Evolutionary conservation across 1,140 invertebrate genomes (phyloP).

Genomic region (Aphelinus certus): DNA sequence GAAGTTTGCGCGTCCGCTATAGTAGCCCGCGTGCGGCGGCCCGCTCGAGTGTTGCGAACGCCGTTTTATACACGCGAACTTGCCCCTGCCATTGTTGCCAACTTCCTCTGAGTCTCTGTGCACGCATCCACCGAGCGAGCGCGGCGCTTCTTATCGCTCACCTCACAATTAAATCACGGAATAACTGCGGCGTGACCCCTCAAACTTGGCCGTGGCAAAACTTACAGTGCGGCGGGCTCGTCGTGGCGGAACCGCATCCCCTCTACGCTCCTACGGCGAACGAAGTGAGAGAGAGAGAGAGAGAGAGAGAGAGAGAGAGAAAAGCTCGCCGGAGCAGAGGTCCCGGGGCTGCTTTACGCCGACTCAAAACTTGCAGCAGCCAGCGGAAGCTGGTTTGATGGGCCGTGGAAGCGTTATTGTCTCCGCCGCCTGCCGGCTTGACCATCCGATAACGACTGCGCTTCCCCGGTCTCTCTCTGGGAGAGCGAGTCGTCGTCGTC

Average conservation of each 20-base stretch:
- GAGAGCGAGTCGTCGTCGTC: no score
- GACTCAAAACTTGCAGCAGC: conserved; percentile 49
- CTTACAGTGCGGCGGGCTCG: neutral
- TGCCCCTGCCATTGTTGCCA: conserved; percentile 19
- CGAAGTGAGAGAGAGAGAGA: conserved; percentile 17
- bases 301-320: conserved; percentile 7
- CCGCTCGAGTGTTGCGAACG: neutral
- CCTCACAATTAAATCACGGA: conserved; percentile 38
- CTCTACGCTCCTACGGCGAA: conserved; percentile 26
- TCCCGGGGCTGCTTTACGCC: conserved; percentile 45
- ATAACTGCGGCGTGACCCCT: conserved; percentile 32
- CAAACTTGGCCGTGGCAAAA: conserved; percentile 28
- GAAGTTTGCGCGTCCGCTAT: neutral
- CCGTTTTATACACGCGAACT: conserved; percentile 33
- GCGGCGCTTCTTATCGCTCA: conserved; percentile 25
- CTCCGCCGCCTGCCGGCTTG: conserved; percentile 52
- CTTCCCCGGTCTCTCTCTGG: neutral
- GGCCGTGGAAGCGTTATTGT: conserved; percentile 61
- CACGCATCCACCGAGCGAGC: no score
- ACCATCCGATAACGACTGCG: conserved; percentile 57
- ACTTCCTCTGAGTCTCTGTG: neutral
- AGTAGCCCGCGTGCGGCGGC: neutral
- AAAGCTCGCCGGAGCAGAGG: neutral
- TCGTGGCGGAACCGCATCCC: conserved; percentile 5
- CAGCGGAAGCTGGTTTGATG: conserved; percentile 64